Base-by-base conservation (phyloP, 1,140 invertebrate species). In the Lucilia cuprina region DNA sequence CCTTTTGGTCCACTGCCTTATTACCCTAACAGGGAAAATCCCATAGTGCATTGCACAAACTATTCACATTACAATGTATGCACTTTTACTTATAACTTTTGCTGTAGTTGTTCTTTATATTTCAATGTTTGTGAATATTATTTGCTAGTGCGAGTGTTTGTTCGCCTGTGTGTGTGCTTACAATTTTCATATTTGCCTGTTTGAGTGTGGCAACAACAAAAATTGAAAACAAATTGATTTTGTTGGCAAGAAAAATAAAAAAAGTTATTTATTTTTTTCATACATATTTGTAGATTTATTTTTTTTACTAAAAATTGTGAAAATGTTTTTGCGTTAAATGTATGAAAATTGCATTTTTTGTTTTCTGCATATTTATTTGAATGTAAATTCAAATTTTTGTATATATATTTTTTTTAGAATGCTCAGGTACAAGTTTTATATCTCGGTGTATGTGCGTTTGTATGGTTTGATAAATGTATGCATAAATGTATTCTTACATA, bases 191-290 rank as follows among this genome's bases (percentile, higher is more conserved):
- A 25, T 70, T 19, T 70, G 19, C 21, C n/a, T 19, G 65, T 21
- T 21, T 70, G 25, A 30, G 65, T 19, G 65, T 70, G 19, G 5
- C 65, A 21, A 70, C 19, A 21, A 70, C 19, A 21, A 70, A 70
- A 70, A 70, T 70, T 70, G 65, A 70, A 70, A 70, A 70, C 19
- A 70, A 70, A 25, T 21, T 70, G 65, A 70, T 70, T 70, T 70
- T 70, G 65, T 70, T 70, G 65, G 65, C 65, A 70, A 60, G 21
- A 70, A 60, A 60, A 21, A 70, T 70, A 21, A 25, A 70, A 70
- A 70, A 70, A 41, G 0, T n/a, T 14, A n/a, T 60, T 60, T 60
- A 60, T 60, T 60, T 17, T 17, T n/a, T 60, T n/a, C 50, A n/a
- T n/a, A 14, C 17, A 60, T n/a, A 30, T 30, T 30, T 30, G 55